Evolutionary conservation across 1,140 invertebrate species (phyloP), one percentile per base, ranked within the genome.

Genomic region (Camponotus floridanus): DNA sequence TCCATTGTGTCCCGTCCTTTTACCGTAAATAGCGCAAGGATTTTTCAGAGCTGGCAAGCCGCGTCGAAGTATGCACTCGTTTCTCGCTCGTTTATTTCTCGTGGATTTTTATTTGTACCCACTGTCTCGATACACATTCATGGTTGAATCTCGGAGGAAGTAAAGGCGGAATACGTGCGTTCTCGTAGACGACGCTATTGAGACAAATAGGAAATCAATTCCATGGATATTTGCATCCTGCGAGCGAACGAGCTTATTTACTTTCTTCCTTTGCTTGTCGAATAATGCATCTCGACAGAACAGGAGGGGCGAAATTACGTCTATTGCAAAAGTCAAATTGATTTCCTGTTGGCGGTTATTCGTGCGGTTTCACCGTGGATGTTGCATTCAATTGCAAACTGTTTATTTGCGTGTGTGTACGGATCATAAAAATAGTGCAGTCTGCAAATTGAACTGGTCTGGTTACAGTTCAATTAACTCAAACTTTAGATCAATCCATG

Each of bases 121-220:
- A 9, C 55, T 39, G 36, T 42, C n/a, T 71, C 67, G 9, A 21
- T 55, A 26, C 33, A 15, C 65, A 80, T 31, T 55, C 31, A n/a
- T 55, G 18, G 15, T 59, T 61, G 15, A 71, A 3, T 15, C 67
- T n/a, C 67, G 51, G 21, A 59, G 15, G 48, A 81, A 59, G 76
- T 13, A 31, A 79, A 67, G 36, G 21, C 36, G 55, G 13, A 59
- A 18, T 39, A 76, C 39, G 39, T 76, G 64, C 18, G 7, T 61
- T 9, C 39, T 39, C 26, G 61, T 13, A 42, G 70, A 87, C 36
- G 67, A 57, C 31, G 11, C 55, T 31, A 65, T 87, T 21, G 81
- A 80, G 87, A 89, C 78, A 85, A 90, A 90, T 89, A 79, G 86
- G 87, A 87, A 90, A 90, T 89, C 86, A 83, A 91, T 91, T 88